These are phyloP conservation scores for Zaprionus ghesquierei DNA, from an alignment of 1,140 invertebrate species.

Conservation along the genomic window DNA sequence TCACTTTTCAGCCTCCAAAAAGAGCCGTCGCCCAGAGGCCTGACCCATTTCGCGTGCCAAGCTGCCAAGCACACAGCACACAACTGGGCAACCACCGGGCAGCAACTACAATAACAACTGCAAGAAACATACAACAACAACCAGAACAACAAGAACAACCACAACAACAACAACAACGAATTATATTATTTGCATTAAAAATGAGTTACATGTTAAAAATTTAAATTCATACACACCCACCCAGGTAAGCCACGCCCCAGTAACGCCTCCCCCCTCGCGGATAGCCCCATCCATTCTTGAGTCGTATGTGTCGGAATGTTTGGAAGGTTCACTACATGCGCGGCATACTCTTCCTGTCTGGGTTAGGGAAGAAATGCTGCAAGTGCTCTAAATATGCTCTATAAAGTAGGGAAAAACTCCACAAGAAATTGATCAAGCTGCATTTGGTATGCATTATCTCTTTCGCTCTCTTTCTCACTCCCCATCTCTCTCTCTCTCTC, in stretches of 20 bases:
- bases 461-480: not conserved
- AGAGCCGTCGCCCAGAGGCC: constrained; percentile 24
- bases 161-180: constrained; percentile 22
- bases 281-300: too few relatives aligned
- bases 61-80: too few relatives aligned
- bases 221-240: constrained; percentile 77
- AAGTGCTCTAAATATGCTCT: too few relatives aligned
- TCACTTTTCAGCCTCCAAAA: constrained; percentile 44
- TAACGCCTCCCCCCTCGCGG: not conserved
- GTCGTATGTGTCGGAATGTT: constrained; percentile 26
- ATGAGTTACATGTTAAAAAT: constrained; percentile 78
- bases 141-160: not conserved
- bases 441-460: not conserved
- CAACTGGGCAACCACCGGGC: constrained; percentile 8
- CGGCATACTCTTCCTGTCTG: too few relatives aligned
- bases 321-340: too few relatives aligned
- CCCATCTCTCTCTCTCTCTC: not conserved
- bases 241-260: constrained; percentile 15
- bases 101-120: not conserved
- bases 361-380: too few relatives aligned
- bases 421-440: too few relatives aligned
- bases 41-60: constrained; percentile 69
- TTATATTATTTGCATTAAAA: constrained; percentile 77
- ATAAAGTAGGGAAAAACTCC: too few relatives aligned
- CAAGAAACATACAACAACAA: constrained; percentile 10